These are phyloP conservation scores for Varanus salvator DNA, from an alignment of 2,113 vertebrate genomes.

Conservation along the genomic window DNA sequence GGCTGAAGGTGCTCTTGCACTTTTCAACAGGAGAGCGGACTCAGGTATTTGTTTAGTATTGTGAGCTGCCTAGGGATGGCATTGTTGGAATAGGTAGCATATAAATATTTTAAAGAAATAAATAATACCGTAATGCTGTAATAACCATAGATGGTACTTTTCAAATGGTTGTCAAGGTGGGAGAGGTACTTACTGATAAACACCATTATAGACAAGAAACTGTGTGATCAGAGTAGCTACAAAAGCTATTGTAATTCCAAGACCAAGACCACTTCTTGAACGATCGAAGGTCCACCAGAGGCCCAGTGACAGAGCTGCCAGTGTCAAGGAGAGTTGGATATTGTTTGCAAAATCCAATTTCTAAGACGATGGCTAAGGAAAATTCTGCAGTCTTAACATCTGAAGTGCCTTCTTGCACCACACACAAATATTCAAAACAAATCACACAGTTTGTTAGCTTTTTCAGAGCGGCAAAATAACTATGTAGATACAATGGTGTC, in stretches of 20 bases:
- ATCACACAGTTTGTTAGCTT: not conserved
- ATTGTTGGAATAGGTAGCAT: too few species aligned
- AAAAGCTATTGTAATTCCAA: constrained; percentile 86
- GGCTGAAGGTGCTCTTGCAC: not conserved
- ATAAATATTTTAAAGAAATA: too few species aligned
- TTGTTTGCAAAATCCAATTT: constrained; percentile 88
- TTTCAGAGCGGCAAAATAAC: not conserved
- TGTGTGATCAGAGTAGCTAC: constrained; percentile 85
- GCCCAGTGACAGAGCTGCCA: constrained; percentile 83
- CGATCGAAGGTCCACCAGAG: constrained; percentile 88
- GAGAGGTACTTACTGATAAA: constrained; percentile 83
- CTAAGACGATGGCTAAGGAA: constrained; percentile 77
- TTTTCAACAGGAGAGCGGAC: not conserved
- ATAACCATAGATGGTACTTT: not conserved
- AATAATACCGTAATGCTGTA: too few species aligned
- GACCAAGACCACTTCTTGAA: constrained; percentile 85
- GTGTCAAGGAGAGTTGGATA: constrained; percentile 82
- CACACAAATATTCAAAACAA: not conserved
- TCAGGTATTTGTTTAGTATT: not conserved
- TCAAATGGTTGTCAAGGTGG: not conserved
- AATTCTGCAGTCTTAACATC: constrained; percentile 26
- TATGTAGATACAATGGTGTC: not conserved
- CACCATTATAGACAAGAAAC: constrained; percentile 85
- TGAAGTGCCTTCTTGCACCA: not conserved
- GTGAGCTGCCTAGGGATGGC: too few species aligned